Conservation (phyloP, 2,113 vertebrate genomes). For the Eubucco bourcierii region DNA sequence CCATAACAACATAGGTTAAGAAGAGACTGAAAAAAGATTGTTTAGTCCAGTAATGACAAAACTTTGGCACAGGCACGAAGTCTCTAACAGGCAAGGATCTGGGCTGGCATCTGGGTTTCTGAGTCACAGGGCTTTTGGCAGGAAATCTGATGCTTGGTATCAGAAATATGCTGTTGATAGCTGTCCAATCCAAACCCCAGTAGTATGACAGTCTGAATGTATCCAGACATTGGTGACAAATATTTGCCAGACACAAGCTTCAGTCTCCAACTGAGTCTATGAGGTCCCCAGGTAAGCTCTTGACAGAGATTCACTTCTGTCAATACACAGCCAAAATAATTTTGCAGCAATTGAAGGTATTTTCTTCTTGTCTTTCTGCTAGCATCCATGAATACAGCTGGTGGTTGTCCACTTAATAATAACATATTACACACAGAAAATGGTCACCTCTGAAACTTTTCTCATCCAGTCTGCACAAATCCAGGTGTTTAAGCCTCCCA, state of each 20-base stretch:
- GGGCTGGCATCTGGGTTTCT: not conserved
- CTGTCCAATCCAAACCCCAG: not conserved
- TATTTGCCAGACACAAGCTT: not conserved
- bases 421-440: not conserved
- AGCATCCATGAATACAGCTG: not conserved
- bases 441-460: not conserved
- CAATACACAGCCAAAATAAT: accelerated
- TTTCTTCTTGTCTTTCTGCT: not conserved
- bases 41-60: not conserved
- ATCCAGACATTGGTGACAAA: not conserved
- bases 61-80: not conserved
- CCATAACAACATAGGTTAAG: not conserved
- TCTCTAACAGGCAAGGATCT: not conserved
- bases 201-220: not conserved
- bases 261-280: not conserved
- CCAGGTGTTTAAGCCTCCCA: not conserved
- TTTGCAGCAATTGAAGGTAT: not conserved
- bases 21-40: not conserved
- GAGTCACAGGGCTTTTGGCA: not conserved
- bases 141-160: not conserved
- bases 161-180: not conserved
- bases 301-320: not conserved
- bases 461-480: not conserved
- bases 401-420: not conserved
- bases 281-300: not conserved